phyloP scores from a whole-genome alignment of 2,113 vertebrate species.

The Sander vitreus region DNA sequence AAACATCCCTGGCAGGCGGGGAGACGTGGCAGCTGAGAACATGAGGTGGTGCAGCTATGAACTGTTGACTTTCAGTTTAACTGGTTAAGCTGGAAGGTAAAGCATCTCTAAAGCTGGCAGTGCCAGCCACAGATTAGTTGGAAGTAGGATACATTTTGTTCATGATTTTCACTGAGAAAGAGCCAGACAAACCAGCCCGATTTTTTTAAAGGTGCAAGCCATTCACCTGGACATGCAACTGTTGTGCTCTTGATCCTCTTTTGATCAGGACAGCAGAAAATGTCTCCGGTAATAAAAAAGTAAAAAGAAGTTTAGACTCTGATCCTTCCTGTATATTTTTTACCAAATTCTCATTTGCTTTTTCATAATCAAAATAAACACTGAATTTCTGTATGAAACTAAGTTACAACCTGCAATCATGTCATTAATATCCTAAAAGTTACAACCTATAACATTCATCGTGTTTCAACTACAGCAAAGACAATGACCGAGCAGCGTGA shows the following conservation, averaged over 20 bases:
- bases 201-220: neutral
- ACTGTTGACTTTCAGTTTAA: slow-evolving; percentile 62
- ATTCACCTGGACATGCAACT: neutral
- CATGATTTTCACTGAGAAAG: neutral
- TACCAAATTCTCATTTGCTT: neutral
- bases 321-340: neutral
- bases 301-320: neutral
- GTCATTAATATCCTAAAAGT: slow-evolving; percentile 6
- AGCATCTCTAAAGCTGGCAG: slow-evolving; percentile 34
- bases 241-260: neutral
- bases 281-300: neutral
- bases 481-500: slow-evolving; percentile 7
- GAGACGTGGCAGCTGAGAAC: slow-evolving; percentile 77
- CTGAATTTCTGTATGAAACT: neutral
- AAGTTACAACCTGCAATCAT: neutral
- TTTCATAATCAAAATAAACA: neutral
- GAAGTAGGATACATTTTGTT: neutral
- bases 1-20: slow-evolving; percentile 80
- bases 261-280: neutral
- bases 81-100: slow-evolving; percentile 59
- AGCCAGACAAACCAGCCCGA: neutral
- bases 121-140: slow-evolving; percentile 25
- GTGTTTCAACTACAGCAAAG: slow-evolving; percentile 50
- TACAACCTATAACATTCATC: slow-evolving; percentile 59
- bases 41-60: slow-evolving; percentile 69